Conservation (phyloP, 2,113 vertebrate species). For the Mesitornis unicolor region DNA sequence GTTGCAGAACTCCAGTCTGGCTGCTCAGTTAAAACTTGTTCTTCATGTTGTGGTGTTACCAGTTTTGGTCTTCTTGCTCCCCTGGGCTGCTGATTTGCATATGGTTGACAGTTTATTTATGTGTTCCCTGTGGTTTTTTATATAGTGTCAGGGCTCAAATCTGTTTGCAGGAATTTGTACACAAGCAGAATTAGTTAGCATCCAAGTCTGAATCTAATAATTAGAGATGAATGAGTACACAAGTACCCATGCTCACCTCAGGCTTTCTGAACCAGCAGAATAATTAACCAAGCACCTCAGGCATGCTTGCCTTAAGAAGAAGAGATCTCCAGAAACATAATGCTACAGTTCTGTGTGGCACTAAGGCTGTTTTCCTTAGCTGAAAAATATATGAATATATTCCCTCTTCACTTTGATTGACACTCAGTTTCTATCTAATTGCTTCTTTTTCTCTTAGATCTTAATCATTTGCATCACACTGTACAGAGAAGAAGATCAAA, state of each 20-base stretch:
- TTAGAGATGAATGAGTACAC: constrained; percentile 41
- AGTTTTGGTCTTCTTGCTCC: background rate
- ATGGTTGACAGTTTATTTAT: constrained; percentile 7
- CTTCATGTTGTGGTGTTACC: background rate
- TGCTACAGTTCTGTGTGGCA: background rate
- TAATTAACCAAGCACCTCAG: constrained; percentile 48
- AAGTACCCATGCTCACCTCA: background rate
- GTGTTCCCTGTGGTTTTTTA: background rate
- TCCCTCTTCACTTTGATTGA: constrained; percentile 10
- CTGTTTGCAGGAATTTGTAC: constrained; percentile 3
- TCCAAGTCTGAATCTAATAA: constrained; percentile 37
- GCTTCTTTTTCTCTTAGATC: constrained; percentile 18
- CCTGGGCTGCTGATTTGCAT: background rate
- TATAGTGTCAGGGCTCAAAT: background rate
- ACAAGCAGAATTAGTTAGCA: constrained; percentile 19
- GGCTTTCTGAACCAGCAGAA: constrained; percentile 46
- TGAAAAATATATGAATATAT: background rate
- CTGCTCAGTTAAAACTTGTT: background rate
- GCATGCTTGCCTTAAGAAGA: constrained; percentile 18
- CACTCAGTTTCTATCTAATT: constrained; percentile 23
- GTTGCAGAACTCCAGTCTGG: background rate
- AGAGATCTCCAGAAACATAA: constrained; percentile 26
- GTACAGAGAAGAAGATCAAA: constrained; percentile 25
- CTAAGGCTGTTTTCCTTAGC: constrained; percentile 4
- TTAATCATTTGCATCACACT: constrained; percentile 35